Base-by-base conservation (phyloP, 2,888 invertebrate genomes). In the Stratiomys singularior region DNA sequence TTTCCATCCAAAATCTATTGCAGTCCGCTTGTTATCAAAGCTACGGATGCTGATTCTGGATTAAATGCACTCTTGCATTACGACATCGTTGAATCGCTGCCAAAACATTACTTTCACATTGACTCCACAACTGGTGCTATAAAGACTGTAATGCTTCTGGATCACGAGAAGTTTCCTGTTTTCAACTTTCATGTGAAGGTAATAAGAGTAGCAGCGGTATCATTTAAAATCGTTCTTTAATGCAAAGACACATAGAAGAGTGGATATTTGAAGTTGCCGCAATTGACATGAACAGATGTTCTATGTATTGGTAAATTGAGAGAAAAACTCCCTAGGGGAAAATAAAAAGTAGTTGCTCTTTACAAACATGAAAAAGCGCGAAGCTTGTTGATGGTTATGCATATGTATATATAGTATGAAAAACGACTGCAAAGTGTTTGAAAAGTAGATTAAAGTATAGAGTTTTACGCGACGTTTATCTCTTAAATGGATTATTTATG, bases 101-200 rank as follows among this genome's bases (percentile, higher is more conserved):
- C 95, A 1, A 90, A 93, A 80, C 90, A 91, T 81, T 93, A 92
- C 84, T 97, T 97, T 87, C 92, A 92, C 84, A 93, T 97, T 80
- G 96, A 97, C 87, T 91, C 95, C 66, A 93, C 92, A 81, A 96
- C 97, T 2, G 96, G 97, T 76, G 95, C 96, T 56, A 92, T 98
- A 80, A 90, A 93, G 82, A 92, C 94, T 0, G 91, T 93, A 37
- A 90, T 92, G 82, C 87, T 90, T 9, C 89, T 97, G 80, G 97
- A 98, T 88, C 93, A 94, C 86, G 97, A 97, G 87, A 90, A 88
- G 77, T 89, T 89, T 78, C 88, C 89, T 0, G 87, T 87, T 67
- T 94, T 95, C 84, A 89, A 90, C 77, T 97, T 98, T 86, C 93
- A 93, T 83, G 96, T 97, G 11, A 92, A 94, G 88, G 92, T 91